Percentiles rank a stretch among this genome's conserved stretches.
Conservation (phyloP, 1,140 invertebrate genomes). For the Kradibia gibbosae region DNA sequence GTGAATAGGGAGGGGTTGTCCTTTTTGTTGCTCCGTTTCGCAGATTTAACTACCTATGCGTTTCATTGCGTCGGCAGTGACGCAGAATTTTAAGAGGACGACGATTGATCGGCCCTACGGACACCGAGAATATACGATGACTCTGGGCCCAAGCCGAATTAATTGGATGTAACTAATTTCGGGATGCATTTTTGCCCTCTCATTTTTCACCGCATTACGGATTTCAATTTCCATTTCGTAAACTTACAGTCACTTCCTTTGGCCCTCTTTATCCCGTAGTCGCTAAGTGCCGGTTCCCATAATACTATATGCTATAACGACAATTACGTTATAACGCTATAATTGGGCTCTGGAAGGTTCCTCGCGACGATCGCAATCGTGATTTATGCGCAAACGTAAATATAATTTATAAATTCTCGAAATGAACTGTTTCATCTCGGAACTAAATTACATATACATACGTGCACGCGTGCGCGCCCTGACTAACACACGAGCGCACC, state of each 20-base stretch:
- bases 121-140: neutral
- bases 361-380: too few species aligned
- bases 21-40: constrained; percentile 14
- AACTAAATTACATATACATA: neutral
- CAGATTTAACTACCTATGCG: constrained; percentile 18
- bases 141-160: neutral
- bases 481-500: too few species aligned
- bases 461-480: too few species aligned
- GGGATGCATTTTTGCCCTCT: neutral
- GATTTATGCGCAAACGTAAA: neutral
- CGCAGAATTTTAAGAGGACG: constrained; percentile 22
- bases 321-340: too few species aligned
- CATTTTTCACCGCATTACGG: neutral
- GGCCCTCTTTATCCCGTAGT: too few species aligned
- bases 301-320: too few species aligned
- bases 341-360: too few species aligned
- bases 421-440: neutral
- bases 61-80: constrained; percentile 11
- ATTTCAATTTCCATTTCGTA: neutral
- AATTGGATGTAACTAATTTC: constrained; percentile 25
- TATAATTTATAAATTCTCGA: neutral
- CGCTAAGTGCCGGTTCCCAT: too few species aligned
- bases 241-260: neutral
- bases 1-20: neutral
- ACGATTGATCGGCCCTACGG: neutral